Evolutionary conservation across 1,140 invertebrate genomes (phyloP), one percentile per base, ranked within the genome.

Genomic region (Monochamus saltuarius): DNA sequence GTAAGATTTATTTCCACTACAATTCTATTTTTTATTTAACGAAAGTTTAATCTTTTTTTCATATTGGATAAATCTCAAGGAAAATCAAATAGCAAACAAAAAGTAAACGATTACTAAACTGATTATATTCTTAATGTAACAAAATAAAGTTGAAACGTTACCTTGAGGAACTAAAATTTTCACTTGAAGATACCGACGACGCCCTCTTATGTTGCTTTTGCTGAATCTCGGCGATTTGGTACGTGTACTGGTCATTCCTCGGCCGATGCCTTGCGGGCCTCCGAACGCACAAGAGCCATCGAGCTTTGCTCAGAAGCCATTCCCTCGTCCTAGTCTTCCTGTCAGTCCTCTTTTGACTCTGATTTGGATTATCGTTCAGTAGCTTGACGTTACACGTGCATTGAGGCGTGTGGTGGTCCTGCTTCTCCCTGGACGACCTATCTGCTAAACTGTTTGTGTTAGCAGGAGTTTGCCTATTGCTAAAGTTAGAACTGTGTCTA

Each of bases 381-480:
- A 89, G 80, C 77, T 86, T 86, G 40, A 82, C 83, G 66, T 84
- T 88, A 67, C 90, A 92, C 4, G 83, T 85, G 69, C 90, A 92
- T 0, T 84, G 80, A 47, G 84, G 81, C 9, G 79, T 76, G 37
- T 86, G 83, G 57, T 80, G 66, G 55, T 77, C 71, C 34, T 80
- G 83, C 52, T 85, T 81, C 62, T 91, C 89, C 57, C 89, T 82
- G 1, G 89, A 90, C 10, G 88, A 89, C 50, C 65, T 58, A 68
- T 92, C 91, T 1, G 87, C 84, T 22, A 91, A 81, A 69, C 90
- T 93, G 73, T 93, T 93, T 0, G 91, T 94, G 75, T 93, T 92
- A 4, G 89, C 89, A 0, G 91, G 91, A 1, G 91, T 94, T 73
- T 93, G 89, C 8, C 91, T 80, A 73, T 94, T 94, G 67, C 90